Evolutionary conservation across 2,888 invertebrate genomes (phyloP), one percentile per base, ranked within the genome.

Genomic region (Parnassius glacialis): DNA sequence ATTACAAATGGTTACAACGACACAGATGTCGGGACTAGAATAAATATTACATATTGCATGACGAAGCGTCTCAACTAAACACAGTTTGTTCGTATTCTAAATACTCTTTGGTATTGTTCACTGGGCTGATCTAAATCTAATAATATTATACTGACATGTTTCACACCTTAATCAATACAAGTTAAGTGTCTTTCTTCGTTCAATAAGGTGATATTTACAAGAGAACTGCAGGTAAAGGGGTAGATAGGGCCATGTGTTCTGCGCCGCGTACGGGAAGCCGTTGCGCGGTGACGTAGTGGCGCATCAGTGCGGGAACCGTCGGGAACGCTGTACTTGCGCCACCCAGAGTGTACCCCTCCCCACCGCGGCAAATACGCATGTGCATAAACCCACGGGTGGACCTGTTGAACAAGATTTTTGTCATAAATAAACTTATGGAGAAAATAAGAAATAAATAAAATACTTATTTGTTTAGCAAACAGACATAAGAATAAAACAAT

Each of bases 341-440:
- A 7, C 98, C 98, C 72, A 99, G 90, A 59, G 98, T 97, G 83
- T 95, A 98, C 64, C 96, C 95, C 64, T 96, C 96, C 12, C 94
- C 92, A 60, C 94, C 94, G 72, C 95, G 95, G 81, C 97, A 96
- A 68, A 99, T 98, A 73, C 98, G 94, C 96, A 99, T 97, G 85
- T 99, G 98, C 97, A 99, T 98, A 78, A 97, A 98, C 57, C 98
- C 98, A 78, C 97, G 94, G 59, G 97, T 96, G 80, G 98, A 98
- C 89, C 98, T 98, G 87, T 43, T 92, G 87, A 70, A 16, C 34
- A 34, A 71, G 67, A 44, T 53, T 20, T 44, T 16, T 7, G 43
- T 16, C 10, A 5, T 54, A 44, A 54, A 20, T 10, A 43, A 34
- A 34, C 34, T 34, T 34, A 34, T 34, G 5, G 1, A 34, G 5